Base-by-base conservation (phyloP, 2,888 invertebrate genomes). In the Drosophila falleni region DNA sequence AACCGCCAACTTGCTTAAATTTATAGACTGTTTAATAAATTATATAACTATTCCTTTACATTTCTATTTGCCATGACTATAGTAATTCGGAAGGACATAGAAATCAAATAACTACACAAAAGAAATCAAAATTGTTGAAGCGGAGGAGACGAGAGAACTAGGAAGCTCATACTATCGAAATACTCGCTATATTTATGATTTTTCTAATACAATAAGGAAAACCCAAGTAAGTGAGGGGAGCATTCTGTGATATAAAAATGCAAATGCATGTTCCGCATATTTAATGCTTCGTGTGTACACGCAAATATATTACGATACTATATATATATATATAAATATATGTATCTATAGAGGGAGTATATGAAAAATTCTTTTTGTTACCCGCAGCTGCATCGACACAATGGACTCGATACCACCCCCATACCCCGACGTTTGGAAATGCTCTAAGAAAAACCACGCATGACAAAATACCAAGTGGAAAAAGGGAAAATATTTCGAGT, bases 401-500 rank as follows among this genome's bases (percentile, higher is more conserved):
- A 87, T 84, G 65, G 85, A 72, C 62, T 42, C 58, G 56, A 46
- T 58, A 26, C 37, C 37, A 58, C 16, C 39, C 23, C 61, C 41
- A 62, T 70, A 41, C 33, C 29, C 58, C 46, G 29, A 47, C 71
- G 29, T 46, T 51, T 39, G 13, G 42, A 26, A 58, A 26, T 58
- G 54, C 67, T 67, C 50, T 67, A 68, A 79, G 70, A 59, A 78
- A 87, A 85, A 76, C 79, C 84, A 84, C 87, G 84, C 84, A 84
- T 84, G 87, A 84, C 87, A 84, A 83, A 84, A 85, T 84, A 82
- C 82, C 80, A 85, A 87, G 78, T 82, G 82, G 68, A 59, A 74
- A 71, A 63, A 15, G 71, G 66, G 37, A 62, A 73, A 66, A 74
- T 78, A 71, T 66, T 78, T 53, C 46, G 23, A 55, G 35, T 26